These are phyloP conservation scores for Ypsolopha sequella DNA, from an alignment of 2,888 invertebrate genomes.

Conservation along the genomic window DNA sequence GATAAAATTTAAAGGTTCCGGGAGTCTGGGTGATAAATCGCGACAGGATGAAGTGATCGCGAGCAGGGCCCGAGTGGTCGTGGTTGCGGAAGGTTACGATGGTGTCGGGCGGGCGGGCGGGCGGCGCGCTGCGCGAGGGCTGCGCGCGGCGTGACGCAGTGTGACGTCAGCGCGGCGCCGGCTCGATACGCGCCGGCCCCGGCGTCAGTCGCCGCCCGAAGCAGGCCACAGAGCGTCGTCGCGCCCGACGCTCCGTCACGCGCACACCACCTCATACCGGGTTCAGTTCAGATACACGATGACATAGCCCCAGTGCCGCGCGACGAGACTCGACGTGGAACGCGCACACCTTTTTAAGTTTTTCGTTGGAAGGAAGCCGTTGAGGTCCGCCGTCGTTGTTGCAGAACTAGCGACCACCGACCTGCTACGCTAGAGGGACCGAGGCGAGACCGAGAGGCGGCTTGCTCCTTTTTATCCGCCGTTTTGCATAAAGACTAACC, in stretches of 20 bases:
- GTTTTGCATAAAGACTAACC: slow-evolving; percentile 61
- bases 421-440: slow-evolving; percentile 57
- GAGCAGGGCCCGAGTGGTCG: slow-evolving; percentile 59
- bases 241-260: slow-evolving; percentile 53
- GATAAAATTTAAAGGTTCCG: slow-evolving; percentile 22
- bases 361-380: slow-evolving; percentile 61
- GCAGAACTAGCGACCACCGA: slow-evolving; percentile 65
- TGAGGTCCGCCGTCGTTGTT: slow-evolving; percentile 58
- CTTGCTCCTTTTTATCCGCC: slow-evolving; percentile 62
- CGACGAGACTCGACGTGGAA: slow-evolving; percentile 53
- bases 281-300: slow-evolving; percentile 66
- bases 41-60: slow-evolving; percentile 14
- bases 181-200: slow-evolving; percentile 73
- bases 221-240: slow-evolving; percentile 61
- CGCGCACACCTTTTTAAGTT: slow-evolving; percentile 65
- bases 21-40: slow-evolving; percentile 36
- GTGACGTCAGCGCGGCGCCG: slow-evolving; percentile 79
- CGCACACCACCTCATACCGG: slow-evolving; percentile 61
- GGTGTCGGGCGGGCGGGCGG: slow-evolving; percentile 26
- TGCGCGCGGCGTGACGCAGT: slow-evolving; percentile 74
- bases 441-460: slow-evolving; percentile 63
- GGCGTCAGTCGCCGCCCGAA: slow-evolving; percentile 71
- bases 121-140: slow-evolving; percentile 51
- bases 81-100: slow-evolving; percentile 20
- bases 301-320: slow-evolving; percentile 67